Evolutionary conservation across 2,113 vertebrate species (phyloP), one percentile per base, ranked within the genome.

Genomic region (Leucosticte australis): DNA sequence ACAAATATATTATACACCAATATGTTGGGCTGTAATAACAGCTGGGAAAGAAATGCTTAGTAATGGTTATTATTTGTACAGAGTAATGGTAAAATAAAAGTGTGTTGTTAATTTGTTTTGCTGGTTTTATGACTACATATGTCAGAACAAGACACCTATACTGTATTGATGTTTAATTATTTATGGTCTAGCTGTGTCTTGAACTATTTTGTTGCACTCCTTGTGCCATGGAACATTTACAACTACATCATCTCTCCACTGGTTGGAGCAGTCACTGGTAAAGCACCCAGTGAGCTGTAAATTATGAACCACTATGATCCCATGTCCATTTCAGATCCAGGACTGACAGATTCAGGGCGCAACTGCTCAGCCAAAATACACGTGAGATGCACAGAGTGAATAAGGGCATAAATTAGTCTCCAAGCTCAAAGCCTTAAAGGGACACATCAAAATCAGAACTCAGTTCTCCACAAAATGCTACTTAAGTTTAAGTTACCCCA

Each of bases 301-400:
- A 76, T 67, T 60, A 41, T 44, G 27, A 88, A 73, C 21, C 37
- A 47, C 15, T 27, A 19, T 73, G 47, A 62, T 39, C 11, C n/a
- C 2, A 3, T 21, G 31, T 18, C 30, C n/a, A 24, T 22, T 70
- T 35, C 4, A 7, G 62, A 73, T 21, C 24, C 30, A 64, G 27
- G 53, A 63, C 15, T 41, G 47, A 59, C 15, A 68, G 39, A 46
- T 60, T 73, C 24, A 59, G 31, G 53, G 9, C 33, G 49, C 12
- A 76, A 33, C 7, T 42, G 50, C n/a, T 35, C 28, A 47, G 9
- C 4, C 52, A 70, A 92, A 90, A 56, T 10, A 70, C 49, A 89
- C 1, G 3, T 27, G 7, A 13, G 21, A 42, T 33, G 13, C 5
- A 6, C 0, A 0, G 20, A 53, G 14, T 42, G 20, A 56, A 3